These are phyloP conservation scores for Sapajus apella DNA, from an alignment of 2,113 vertebrate genomes.

Conservation along the genomic window DNA sequence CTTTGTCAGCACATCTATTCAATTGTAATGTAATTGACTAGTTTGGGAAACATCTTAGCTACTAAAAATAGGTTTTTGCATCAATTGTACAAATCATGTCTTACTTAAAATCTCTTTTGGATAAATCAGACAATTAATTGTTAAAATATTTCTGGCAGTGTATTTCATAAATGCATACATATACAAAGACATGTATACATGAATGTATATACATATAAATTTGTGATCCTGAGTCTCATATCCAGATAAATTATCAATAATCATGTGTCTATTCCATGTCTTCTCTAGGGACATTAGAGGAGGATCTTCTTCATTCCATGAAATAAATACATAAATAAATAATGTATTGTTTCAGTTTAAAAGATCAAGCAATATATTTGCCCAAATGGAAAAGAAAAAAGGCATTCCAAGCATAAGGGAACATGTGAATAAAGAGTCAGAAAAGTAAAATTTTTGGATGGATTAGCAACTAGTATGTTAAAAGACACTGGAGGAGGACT, in stretches of 20 bases:
- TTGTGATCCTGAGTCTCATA: background rate
- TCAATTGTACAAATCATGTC: background rate
- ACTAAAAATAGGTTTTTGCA: background rate
- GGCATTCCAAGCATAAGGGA: background rate
- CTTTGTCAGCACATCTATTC: background rate
- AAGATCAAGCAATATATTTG: background rate
- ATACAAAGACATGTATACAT: accelerated
- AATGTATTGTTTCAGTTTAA: background rate
- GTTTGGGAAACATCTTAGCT: background rate
- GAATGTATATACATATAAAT: background rate
- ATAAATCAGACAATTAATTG: background rate
- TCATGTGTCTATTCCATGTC: background rate
- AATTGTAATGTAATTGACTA: background rate
- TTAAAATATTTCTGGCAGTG: background rate
- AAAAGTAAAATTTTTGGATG: background rate
- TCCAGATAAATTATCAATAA: background rate
- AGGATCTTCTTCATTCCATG: background rate
- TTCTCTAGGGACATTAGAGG: background rate
- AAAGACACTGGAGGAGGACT: background rate
- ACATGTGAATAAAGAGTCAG: background rate
- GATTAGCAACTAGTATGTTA: background rate
- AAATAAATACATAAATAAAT: background rate
- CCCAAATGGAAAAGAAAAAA: background rate
- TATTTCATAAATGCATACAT: background rate
- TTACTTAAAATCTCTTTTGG: background rate